Evolutionary conservation across 2,888 invertebrate species (phyloP), one percentile per base, ranked within the genome.

Genomic region (Eristalis tenax): DNA sequence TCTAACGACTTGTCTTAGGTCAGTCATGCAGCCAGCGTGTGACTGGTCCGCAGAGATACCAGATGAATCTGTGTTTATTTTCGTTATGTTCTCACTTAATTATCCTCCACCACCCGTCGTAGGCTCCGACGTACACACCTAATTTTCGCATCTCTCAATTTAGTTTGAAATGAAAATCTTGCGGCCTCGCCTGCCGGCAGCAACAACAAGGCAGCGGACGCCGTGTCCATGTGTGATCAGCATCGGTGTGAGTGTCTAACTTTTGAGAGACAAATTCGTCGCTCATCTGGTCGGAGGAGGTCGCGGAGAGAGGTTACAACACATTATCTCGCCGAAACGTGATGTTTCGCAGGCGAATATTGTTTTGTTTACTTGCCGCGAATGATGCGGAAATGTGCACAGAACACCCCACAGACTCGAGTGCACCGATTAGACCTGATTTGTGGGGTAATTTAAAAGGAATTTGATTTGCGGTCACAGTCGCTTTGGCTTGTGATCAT

Each of bases 1-100:
- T 78, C 61, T 66, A 86, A 78, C 70, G 38, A 75, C 71, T 86
- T 86, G 86, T 86, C 86, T 86, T 86, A 86, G 86, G 86, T 86
- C 86, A 86, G 86, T 75, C 75, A 83, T 64, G 82, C 66, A 26
- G 56, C 18, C 40, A 38, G 56, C 10, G 26, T 43, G 70, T 61
- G 56, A 63, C 69, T 22, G 59, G 32, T 23, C 56, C 59, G 23
- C 56, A 59, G 40, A 66, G 59, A 68, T 32, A 32, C 32, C 32
- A 61, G 61, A 23, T 68, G 56, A 32, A 32, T 68, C 32, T 61
- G 18, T 73, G 73, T 85, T 78, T 80, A 79, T 79, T 85, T 73
- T 85, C 23, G 15, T 70, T 78, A 70, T 77, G 77, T 81, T 74
- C 74, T 74, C 85, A 82, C 85, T 74, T 82, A 78, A 86, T 78